Conservation (phyloP, 2,113 vertebrate genomes). For the Tachycineta bicolor region DNA sequence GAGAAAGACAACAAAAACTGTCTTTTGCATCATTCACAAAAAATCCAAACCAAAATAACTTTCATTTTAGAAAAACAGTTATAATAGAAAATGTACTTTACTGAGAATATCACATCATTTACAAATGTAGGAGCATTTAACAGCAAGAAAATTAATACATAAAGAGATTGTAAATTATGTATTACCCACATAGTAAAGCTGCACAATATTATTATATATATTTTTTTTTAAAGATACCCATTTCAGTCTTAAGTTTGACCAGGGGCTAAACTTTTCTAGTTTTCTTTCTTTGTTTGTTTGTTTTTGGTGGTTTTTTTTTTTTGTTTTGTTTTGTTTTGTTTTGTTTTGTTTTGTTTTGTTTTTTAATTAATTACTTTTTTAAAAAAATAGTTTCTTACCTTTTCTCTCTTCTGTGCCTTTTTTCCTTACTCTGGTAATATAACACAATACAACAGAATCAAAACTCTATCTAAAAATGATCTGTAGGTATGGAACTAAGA, state of each 20-base stretch:
- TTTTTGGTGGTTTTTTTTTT: not conserved
- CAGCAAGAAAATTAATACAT: constrained; percentile 21
- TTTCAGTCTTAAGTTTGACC: not conserved
- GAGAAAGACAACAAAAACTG: constrained; percentile 36
- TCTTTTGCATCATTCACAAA: constrained; percentile 32
- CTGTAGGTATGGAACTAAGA: not conserved
- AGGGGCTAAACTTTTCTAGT: not conserved
- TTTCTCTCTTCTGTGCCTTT: not conserved
- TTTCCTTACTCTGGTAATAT: not conserved
- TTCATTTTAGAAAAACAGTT: constrained; percentile 2
- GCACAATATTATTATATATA: not conserved
- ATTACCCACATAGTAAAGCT: not conserved
- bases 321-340: not conserved
- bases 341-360: not conserved
- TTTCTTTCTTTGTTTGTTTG: not conserved
- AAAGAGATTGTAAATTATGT: not conserved
- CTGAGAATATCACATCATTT: constrained; percentile 4
- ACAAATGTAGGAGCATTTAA: not conserved
- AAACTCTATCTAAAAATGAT: not conserved
- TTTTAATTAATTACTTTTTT: not conserved
- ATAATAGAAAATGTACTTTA: not conserved
- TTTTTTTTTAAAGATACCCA: not conserved
- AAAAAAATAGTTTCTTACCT: not conserved
- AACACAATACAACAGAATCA: not conserved
- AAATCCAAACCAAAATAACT: constrained; percentile 10